Evolutionary conservation across 2,113 vertebrate species (phyloP).

Genomic region (Centropus unirufus): DNA sequence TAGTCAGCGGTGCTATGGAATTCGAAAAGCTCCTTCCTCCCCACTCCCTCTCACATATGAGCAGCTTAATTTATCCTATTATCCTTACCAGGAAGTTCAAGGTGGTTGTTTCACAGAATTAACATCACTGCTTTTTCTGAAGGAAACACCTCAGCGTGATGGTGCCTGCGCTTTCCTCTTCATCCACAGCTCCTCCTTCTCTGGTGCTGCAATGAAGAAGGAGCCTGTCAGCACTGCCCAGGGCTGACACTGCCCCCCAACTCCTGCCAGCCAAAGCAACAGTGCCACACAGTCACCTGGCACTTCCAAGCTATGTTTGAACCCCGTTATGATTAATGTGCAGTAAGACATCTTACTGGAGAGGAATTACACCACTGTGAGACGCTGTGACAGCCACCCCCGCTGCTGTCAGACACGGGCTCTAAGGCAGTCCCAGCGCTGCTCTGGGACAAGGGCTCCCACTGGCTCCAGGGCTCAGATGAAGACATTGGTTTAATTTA

Average conservation of each 20-base stretch:
- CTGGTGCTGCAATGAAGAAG: neutral
- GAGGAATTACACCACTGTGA: rapidly evolving
- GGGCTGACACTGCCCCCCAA: no score
- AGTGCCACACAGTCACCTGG: rapidly evolving
- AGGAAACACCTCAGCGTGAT: rapidly evolving
- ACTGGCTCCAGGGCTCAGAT: rapidly evolving
- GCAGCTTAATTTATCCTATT: conserved; percentile 42
- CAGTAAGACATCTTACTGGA: neutral
- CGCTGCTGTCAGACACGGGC: rapidly evolving
- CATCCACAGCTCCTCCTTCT: neutral
- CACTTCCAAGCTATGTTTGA: neutral
- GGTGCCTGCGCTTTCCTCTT: neutral
- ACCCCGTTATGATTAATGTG: rapidly evolving
- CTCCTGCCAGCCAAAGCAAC: no score
- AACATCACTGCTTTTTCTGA: neutral
- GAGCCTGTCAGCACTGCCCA: neutral
- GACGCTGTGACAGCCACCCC: rapidly evolving
- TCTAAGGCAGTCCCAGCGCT: neutral
- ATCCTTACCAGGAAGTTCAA: neutral
- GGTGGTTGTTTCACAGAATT: neutral
- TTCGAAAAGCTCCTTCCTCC: neutral
- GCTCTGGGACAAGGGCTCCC: neutral
- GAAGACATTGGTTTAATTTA: rapidly evolving
- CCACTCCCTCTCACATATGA: neutral
- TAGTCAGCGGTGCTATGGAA: conserved; percentile 24